These are phyloP conservation scores for Spodoptera littoralis DNA, from an alignment of 2,888 invertebrate species.

Conservation along the genomic window DNA sequence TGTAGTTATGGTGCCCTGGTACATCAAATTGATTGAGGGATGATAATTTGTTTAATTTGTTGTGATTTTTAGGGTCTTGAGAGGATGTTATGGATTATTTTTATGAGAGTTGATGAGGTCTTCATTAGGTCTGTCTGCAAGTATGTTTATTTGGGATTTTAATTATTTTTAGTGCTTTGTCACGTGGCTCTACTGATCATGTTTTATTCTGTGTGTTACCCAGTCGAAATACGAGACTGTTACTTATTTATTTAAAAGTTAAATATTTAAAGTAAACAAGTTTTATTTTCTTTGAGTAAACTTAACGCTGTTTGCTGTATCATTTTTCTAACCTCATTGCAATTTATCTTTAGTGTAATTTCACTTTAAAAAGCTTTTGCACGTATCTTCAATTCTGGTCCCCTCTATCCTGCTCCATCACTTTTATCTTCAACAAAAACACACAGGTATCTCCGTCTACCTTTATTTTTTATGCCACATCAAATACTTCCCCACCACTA, in stretches of 20 bases:
- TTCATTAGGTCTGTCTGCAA: constrained; percentile 3
- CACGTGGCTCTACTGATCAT: no score
- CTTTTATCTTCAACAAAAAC: constrained; percentile 14
- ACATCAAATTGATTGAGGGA: constrained; percentile 65
- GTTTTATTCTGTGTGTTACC: no score
- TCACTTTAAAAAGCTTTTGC: neutral
- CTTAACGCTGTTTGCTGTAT: no score
- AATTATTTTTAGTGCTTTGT: neutral
- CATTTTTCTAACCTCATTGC: no score
- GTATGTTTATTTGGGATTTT: neutral
- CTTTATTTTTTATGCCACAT: constrained; percentile 35
- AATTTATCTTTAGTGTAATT: no score
- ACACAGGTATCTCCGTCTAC: constrained; percentile 32
- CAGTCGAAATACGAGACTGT: no score
- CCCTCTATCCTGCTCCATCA: constrained; percentile 8
- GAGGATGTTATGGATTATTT: constrained; percentile 65
- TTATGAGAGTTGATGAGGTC: constrained; percentile 19
- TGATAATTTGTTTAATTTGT: constrained; percentile 69
- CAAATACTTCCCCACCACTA: constrained; percentile 55
- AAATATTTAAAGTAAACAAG: no score
- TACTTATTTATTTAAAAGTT: no score
- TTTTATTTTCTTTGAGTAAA: no score
- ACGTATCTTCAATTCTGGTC: neutral
- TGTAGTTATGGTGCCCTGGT: constrained; percentile 60
- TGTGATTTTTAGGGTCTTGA: constrained; percentile 56